phyloP scores from a whole-genome alignment of 2,888 invertebrate genomes.

The Metellina segmentata region DNA sequence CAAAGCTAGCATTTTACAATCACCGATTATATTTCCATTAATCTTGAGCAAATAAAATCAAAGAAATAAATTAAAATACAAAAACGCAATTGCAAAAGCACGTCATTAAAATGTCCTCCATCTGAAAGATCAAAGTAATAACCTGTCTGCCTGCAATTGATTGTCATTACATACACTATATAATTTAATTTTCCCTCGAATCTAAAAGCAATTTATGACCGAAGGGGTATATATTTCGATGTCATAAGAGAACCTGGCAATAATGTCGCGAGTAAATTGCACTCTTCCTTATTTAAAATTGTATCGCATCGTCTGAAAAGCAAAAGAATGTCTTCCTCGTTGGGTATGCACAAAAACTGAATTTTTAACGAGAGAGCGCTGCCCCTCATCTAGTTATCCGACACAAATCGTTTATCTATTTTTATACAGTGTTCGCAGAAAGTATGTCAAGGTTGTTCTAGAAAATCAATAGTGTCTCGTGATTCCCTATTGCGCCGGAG shows the following conservation, averaged over 20 bases:
- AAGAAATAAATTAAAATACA: no score
- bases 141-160: no score
- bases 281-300: background rate
- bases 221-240: background rate
- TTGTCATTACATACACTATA: no score
- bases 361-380: background rate
- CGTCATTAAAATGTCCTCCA: no score
- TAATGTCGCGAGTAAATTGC: background rate
- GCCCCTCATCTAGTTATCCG: conserved; percentile 17
- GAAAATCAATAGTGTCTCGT: conserved; percentile 27
- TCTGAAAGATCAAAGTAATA: no score
- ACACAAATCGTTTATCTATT: conserved; percentile 38
- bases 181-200: no score
- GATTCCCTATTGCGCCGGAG: background rate
- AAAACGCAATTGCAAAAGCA: no score
- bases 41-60: no score
- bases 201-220: background rate
- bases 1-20: no score
- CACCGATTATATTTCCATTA: no score
- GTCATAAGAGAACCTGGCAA: background rate
- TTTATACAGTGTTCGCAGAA: conserved; percentile 28
- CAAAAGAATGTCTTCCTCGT: conserved; percentile 10
- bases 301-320: background rate
- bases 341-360: background rate
- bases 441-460: conserved; percentile 27